phyloP scores from a whole-genome alignment of 2,797 vertebrate genomes.

The Cryptoprocta ferox region DNA sequence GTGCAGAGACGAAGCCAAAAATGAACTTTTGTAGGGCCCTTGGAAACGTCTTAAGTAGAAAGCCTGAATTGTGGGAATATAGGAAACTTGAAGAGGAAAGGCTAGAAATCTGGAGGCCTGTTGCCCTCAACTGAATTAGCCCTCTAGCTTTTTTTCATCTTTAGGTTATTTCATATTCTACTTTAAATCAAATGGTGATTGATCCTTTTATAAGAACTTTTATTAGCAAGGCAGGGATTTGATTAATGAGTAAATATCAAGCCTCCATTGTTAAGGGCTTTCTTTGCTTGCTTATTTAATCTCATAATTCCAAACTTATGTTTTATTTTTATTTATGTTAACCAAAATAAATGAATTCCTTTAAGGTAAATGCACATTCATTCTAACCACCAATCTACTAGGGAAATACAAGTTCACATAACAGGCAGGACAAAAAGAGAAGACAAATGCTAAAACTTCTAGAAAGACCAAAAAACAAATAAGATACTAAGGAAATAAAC shows the following conservation, averaged over 20 bases:
- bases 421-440: neutral
- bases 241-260: neutral
- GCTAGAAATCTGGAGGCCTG: constrained; percentile 37
- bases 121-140: neutral
- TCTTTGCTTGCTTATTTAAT: neutral
- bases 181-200: constrained; percentile 12
- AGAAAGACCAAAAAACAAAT: neutral
- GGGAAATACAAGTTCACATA: neutral
- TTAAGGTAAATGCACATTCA: neutral
- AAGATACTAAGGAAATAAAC: neutral
- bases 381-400: neutral
- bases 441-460: neutral
- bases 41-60: constrained; percentile 77
- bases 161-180: constrained; percentile 20
- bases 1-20: constrained; percentile 78
- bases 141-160: constrained; percentile 19
- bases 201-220: neutral
- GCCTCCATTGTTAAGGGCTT: neutral
- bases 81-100: constrained; percentile 73
- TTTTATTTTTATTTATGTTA: constrained; percentile 30
- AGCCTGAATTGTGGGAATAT: constrained; percentile 66
- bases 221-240: neutral
- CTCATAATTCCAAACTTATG: neutral
- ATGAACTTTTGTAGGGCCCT: constrained; percentile 75
- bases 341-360: neutral